Conservation (phyloP, 92 coral and sea anemone genomes). For the Phenganax stokvisi region DNA sequence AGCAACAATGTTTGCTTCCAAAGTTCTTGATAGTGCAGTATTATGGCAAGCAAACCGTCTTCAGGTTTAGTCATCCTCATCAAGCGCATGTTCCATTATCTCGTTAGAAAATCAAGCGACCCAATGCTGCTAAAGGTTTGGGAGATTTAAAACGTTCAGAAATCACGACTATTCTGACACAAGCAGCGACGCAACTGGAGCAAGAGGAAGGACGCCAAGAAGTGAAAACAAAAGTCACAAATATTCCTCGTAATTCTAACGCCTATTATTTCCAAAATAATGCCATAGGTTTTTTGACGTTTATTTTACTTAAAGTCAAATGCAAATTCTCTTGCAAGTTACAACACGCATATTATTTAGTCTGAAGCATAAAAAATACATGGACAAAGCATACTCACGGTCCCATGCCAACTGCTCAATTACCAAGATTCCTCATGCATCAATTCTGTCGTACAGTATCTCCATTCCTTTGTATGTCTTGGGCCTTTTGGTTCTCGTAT, state of each 20-base stretch:
- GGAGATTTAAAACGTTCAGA: slow-evolving; percentile 82
- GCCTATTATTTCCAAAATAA: slow-evolving; percentile 24
- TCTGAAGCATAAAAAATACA: no score
- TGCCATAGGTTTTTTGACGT: neutral
- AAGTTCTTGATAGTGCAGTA: neutral
- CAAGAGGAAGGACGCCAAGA: slow-evolving; percentile 72
- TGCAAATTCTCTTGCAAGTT: neutral
- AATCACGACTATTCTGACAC: slow-evolving; percentile 65
- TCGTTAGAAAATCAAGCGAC: slow-evolving; percentile 66
- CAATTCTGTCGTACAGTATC: no score
- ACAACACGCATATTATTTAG: no score
- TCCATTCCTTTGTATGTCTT: no score
- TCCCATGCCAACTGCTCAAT: no score
- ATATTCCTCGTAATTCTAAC: slow-evolving; percentile 61
- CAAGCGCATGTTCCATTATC: neutral
- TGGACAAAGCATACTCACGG: no score
- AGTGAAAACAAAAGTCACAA: slow-evolving; percentile 72
- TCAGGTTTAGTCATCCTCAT: neutral
- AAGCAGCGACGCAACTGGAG: slow-evolving; percentile 73
- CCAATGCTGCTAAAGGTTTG: slow-evolving; percentile 61
- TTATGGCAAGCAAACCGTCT: no score
- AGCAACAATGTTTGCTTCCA: no score
- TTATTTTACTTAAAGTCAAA: neutral
- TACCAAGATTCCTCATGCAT: no score
- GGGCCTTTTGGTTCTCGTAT: no score